These are phyloP conservation scores for Coptodon bakossiorum DNA, from an alignment of 2,113 vertebrate genomes.

Conservation along the genomic window DNA sequence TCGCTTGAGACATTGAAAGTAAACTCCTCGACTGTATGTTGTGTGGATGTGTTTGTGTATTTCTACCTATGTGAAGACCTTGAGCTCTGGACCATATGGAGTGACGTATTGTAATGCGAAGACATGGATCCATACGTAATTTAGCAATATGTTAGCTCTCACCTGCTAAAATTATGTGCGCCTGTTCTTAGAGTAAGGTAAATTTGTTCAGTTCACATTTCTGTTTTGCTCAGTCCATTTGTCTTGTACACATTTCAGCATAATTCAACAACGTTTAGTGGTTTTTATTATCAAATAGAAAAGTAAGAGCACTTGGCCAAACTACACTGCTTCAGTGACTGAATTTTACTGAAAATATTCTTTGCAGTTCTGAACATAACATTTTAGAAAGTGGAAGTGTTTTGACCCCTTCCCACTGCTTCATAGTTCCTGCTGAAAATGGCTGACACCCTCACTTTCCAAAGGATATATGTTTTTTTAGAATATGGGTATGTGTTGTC, in stretches of 20 bases:
- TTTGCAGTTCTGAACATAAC: background rate
- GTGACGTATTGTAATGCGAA: background rate
- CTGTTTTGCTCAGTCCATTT: background rate
- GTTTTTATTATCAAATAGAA: background rate
- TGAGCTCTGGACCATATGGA: background rate
- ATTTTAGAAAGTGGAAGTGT: accelerated
- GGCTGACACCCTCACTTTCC: background rate
- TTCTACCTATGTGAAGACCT: background rate
- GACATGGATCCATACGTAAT: background rate
- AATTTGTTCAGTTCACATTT: background rate
- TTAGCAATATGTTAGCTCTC: background rate
- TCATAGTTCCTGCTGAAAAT: background rate
- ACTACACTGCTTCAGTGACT: background rate
- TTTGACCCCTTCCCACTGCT: accelerated
- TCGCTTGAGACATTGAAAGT: conserved; percentile 20
- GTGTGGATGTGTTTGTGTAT: background rate
- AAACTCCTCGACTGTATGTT: background rate
- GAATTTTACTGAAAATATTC: background rate
- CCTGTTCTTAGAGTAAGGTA: background rate
- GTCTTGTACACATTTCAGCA: background rate
- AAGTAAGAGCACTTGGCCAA: background rate
- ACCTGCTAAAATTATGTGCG: accelerated
- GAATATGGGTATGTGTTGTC: accelerated
- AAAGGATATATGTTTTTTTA: accelerated
- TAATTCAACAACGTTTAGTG: background rate